Conservation (phyloP, 2,113 vertebrate species). For the Vombatus ursinus region DNA sequence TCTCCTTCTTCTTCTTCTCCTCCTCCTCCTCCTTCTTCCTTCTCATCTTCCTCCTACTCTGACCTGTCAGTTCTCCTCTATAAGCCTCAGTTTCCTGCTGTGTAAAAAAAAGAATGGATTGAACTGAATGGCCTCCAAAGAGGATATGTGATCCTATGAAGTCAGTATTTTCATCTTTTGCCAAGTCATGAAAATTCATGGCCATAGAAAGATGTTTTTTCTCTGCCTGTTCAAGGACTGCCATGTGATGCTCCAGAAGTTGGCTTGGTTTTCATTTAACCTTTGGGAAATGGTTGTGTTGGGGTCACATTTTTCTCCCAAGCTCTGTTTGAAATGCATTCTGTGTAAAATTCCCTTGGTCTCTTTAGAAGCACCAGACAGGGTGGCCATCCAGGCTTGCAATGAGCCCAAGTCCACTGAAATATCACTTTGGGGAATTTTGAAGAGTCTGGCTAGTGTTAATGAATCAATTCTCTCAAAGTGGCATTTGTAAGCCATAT, state of each 20-base stretch:
- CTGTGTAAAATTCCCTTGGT: too few species aligned
- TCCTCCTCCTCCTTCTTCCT: background rate
- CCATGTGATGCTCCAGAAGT: too few species aligned
- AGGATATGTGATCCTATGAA: background rate
- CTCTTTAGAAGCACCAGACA: background rate
- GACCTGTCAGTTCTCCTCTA: background rate
- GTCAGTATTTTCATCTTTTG: too few species aligned
- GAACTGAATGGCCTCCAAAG: background rate
- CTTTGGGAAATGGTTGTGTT: too few species aligned
- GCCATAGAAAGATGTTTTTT: too few species aligned
- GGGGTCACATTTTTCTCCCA: too few species aligned
- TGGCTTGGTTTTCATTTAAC: too few species aligned
- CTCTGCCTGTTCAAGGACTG: too few species aligned
- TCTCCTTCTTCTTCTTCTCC: too few species aligned
- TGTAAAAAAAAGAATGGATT: background rate
- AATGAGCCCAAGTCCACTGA: background rate
- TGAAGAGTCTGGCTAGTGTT: background rate
- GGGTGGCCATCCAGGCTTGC: background rate
- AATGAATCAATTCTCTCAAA: background rate
- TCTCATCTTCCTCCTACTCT: background rate
- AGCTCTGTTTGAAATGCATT: too few species aligned
- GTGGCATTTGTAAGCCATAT: background rate
- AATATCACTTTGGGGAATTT: background rate
- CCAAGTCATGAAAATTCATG: too few species aligned
- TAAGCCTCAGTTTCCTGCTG: too few species aligned